Evolutionary conservation across 2,797 vertebrate species (phyloP), one percentile per base, ranked within the genome.

Genomic region (Sibirionetta formosa): DNA sequence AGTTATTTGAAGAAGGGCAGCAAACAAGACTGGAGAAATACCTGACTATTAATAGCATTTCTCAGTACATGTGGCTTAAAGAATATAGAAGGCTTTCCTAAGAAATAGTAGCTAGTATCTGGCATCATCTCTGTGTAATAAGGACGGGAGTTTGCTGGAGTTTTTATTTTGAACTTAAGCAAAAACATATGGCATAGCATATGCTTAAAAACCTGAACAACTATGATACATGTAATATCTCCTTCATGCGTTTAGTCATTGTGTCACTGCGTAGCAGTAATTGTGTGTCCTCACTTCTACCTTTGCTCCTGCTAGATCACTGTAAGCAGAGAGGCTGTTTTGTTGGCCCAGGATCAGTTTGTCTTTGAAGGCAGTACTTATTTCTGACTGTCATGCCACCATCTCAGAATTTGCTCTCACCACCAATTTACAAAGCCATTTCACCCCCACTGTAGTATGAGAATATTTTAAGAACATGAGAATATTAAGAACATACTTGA

Each of bases 31-130:
- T 73, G 72, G 42, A 93, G 89, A 93, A 97, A 94, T 93, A 95
- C 89, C 89, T 95, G 78, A 68, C 90, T 97, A 94, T 96, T 95
- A 93, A 95, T 96, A 96, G 90, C 78, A 85, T 91, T 95, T 97
- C 88, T 95, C 83, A 75, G 90, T 95, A 84, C 82, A 84, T 89
- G 68, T 82, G 65, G 61, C 69, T 94, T 92, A 75, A 85, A 93
- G 81, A 85, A 85, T 92, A 72, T 82, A 93, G 81, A 85, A 85
- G 83, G 24, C n/a, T 90, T 96, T 95, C 57, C 58, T 90, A 94
- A 69, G 82, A 85, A 94, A 71, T 44, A 86, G 88, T 89, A 93
- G 90, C 81, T 88, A 16, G 65, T 92, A 88, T 92, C 93, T 96
- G 95, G 78, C 95, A 84, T 95, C 29, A 19, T 88, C 17, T 83